phyloP scores from a whole-genome alignment of 1,140 invertebrate genomes.

The Brachionus paranguensis region DNA sequence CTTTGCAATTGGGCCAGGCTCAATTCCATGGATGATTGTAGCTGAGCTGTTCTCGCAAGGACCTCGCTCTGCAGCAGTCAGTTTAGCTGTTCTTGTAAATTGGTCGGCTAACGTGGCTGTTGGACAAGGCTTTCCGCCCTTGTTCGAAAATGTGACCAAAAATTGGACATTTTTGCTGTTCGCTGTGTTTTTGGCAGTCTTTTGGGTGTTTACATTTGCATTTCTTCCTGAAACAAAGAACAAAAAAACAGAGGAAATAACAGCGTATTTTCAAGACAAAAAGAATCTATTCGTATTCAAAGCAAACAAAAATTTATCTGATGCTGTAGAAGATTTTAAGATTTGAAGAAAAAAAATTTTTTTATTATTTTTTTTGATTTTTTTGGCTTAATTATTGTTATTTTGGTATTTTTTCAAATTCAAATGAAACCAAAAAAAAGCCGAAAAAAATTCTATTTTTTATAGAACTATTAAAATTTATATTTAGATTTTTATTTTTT shows the following conservation, averaged over 20 bases:
- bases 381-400: background rate
- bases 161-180: constrained; percentile 96
- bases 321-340: background rate
- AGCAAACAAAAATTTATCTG: background rate
- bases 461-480: background rate
- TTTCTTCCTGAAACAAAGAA: constrained; percentile 98
- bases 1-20: constrained; percentile 51
- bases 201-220: constrained; percentile 94
- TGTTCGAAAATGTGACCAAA: constrained; percentile 64
- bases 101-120: constrained; percentile 43
- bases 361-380: background rate
- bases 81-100: constrained; percentile 43
- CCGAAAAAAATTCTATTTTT: too few relatives aligned
- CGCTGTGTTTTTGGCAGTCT: constrained; percentile 85
- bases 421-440: background rate
- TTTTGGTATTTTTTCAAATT: too few relatives aligned
- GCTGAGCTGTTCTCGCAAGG: constrained; percentile 44
- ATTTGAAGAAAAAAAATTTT: background rate
- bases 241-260: constrained; percentile 93
- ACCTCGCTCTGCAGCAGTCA: constrained; percentile 42
- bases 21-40: constrained; percentile 44
- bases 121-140: constrained; percentile 42
- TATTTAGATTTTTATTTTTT: too few relatives aligned
- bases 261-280: constrained; percentile 39
- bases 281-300: constrained; percentile 26